phyloP scores from a whole-genome alignment of 2,888 invertebrate species.

The Drosophila differens region DNA sequence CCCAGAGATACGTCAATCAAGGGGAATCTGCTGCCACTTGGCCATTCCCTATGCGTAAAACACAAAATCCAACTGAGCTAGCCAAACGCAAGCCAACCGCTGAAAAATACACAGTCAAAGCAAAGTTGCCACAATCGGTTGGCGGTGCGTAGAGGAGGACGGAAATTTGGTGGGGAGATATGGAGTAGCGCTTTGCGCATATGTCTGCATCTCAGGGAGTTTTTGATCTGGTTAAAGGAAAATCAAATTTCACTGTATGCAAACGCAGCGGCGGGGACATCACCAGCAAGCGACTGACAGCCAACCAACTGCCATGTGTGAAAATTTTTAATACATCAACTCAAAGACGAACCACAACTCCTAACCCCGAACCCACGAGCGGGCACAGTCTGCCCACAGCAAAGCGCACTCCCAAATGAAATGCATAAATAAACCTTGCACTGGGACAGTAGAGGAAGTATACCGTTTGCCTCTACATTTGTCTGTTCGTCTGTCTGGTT shows the following conservation, averaged over 20 bases:
- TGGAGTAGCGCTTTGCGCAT: conserved; percentile 4
- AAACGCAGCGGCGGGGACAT: conserved; percentile 26
- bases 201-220: conserved; percentile 9
- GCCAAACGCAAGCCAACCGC: conserved; percentile 60
- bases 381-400: conserved; percentile 30
- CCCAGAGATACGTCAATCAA: conserved; percentile 58
- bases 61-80: conserved; percentile 18
- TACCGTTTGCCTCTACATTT: conserved; percentile 28
- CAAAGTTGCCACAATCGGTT: conserved; percentile 15
- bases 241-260: conserved; percentile 68
- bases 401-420: conserved; percentile 71
- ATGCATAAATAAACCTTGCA: conserved; percentile 75
- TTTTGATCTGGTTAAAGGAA: conserved; percentile 48
- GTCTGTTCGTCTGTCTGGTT: conserved; percentile 18
- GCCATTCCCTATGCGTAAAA: conserved; percentile 18
- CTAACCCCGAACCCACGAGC: not conserved
- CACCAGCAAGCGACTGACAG: conserved; percentile 47
- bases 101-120: conserved; percentile 61
- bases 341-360: conserved; percentile 67
- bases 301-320: conserved; percentile 77
- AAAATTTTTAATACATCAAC: conserved; percentile 80
- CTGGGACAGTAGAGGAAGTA: conserved; percentile 39
- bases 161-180: not conserved
- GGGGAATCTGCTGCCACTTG: conserved; percentile 31
- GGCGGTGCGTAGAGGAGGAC: not conserved